These are phyloP conservation scores for Martes martes DNA, from an alignment of 2,113 vertebrate species.

Conservation along the genomic window DNA sequence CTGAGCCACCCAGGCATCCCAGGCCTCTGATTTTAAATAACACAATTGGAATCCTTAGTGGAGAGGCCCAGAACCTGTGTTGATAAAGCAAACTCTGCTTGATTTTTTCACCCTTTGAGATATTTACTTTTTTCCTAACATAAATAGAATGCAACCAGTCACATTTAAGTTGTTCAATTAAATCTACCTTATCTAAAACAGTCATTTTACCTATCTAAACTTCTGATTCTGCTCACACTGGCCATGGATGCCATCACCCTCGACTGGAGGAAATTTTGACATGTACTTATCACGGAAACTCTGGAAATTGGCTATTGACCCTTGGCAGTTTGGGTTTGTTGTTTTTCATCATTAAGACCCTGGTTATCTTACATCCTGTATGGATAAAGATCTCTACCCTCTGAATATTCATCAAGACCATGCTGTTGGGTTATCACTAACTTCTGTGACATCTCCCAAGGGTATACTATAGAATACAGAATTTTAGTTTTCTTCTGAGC, in stretches of 20 bases:
- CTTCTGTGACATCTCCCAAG: neutral
- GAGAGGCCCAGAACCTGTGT: neutral
- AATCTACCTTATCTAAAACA: neutral
- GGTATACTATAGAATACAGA: neutral
- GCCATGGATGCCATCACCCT: neutral
- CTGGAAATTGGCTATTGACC: neutral
- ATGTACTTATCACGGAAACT: neutral
- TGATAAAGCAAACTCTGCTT: neutral
- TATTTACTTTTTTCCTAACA: neutral
- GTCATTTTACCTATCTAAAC: neutral
- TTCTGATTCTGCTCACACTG: neutral
- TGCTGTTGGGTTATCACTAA: neutral
- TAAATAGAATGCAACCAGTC: neutral
- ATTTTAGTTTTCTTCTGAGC: neutral
- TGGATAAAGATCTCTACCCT: neutral
- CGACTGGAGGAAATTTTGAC: neutral
- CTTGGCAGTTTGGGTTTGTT: neutral
- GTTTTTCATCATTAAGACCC: neutral
- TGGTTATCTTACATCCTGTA: neutral
- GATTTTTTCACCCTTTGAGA: neutral
- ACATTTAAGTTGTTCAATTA: neutral
- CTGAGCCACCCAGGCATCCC: no score
- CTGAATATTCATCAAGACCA: neutral
- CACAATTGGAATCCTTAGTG: neutral
- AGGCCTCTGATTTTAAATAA: neutral